Evolutionary conservation across 1,140 invertebrate genomes (phyloP).

Genomic region (Aphaenogaster rudis): DNA sequence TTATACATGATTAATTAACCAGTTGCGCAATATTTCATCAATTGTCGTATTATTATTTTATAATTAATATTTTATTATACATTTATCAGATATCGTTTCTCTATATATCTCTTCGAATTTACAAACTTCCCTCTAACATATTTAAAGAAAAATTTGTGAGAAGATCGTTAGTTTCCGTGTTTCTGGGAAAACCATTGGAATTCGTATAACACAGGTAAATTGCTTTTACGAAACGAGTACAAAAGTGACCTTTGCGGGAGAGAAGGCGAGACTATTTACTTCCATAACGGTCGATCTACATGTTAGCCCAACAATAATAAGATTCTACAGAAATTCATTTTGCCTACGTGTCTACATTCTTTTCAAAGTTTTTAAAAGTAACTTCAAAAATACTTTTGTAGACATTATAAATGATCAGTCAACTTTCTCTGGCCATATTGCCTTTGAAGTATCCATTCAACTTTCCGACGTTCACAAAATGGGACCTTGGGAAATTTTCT

Average conservation of each 20-base stretch:
- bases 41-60: not conserved
- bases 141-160: not conserved
- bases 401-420: too few relatives aligned
- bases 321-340: not conserved
- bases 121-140: not conserved
- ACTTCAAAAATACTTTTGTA: too few relatives aligned
- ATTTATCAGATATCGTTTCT: not conserved
- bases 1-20: not conserved
- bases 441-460: too few relatives aligned
- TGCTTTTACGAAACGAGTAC: not conserved
- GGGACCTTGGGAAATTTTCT: too few relatives aligned
- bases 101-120: not conserved
- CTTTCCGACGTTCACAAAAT: too few relatives aligned
- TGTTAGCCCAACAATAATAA: not conserved
- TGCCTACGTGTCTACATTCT: not conserved
- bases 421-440: too few relatives aligned
- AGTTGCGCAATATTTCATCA: not conserved
- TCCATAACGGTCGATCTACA: not conserved
- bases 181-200: not conserved
- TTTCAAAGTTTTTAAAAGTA: not conserved
- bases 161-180: not conserved
- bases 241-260: slow-evolving; percentile 10
- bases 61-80: not conserved
- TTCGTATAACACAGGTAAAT: not conserved
- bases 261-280: not conserved